Percentiles rank a stretch among this genome's conserved stretches.
Evolutionary conservation across 2,113 vertebrate genomes (phyloP).

Genomic region (Speoplatyrhinus poulsoni): DNA sequence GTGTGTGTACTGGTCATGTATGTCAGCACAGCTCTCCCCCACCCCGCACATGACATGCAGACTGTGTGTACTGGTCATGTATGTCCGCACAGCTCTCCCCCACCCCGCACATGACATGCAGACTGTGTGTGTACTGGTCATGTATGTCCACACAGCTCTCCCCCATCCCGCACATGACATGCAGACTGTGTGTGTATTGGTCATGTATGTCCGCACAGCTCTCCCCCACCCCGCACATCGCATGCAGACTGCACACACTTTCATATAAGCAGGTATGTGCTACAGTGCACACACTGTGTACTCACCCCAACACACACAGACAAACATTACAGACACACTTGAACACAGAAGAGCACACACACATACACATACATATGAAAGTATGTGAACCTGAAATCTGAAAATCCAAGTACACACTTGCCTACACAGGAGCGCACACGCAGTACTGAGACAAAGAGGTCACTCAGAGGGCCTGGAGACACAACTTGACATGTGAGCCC

Average conservation of each 20-base stretch:
- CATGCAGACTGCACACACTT: neutral
- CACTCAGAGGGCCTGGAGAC: conserved; percentile 30
- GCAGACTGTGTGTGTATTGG: conserved; percentile 67
- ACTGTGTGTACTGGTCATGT: conserved; percentile 65
- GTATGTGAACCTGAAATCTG: too few species aligned
- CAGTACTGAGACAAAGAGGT: conserved; percentile 2
- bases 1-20: conserved; percentile 74
- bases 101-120: neutral
- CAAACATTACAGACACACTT: too few species aligned
- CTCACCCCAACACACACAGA: too few species aligned
- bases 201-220: conserved; percentile 49
- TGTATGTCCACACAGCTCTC: conserved; percentile 21
- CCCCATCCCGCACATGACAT: neutral
- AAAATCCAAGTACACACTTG: too few species aligned
- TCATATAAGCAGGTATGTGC: too few species aligned
- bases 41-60: neutral
- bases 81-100: neutral
- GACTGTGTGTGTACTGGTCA: conserved; percentile 73
- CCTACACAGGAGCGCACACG: neutral
- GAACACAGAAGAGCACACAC: too few species aligned
- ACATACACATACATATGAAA: too few species aligned
- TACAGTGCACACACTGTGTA: too few species aligned
- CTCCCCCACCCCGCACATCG: neutral
- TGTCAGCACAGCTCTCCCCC: neutral
- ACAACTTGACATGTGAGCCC: conserved; percentile 26